A percentile compares a stretch with the other conserved stretches of the same genome.
These are phyloP conservation scores for Lagria hirta DNA, from an alignment of 2,888 invertebrate genomes.

Conservation along the genomic window DNA sequence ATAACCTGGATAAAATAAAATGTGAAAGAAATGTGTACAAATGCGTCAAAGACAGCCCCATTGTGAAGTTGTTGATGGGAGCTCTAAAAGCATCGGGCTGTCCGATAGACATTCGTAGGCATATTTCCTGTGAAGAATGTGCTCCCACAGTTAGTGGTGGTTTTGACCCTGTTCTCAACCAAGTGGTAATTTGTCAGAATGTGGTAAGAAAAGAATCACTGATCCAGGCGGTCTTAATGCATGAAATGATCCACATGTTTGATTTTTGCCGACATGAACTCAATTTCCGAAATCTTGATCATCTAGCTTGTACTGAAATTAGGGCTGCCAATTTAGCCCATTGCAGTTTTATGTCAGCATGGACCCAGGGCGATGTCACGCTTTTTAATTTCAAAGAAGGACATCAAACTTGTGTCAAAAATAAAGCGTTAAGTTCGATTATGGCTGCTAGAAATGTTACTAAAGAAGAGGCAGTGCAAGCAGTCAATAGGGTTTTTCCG, in stretches of 20 bases:
- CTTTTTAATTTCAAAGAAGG: constrained; percentile 69
- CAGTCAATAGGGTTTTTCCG: constrained; percentile 85
- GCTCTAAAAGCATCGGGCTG: constrained; percentile 81
- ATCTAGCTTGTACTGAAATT: constrained; percentile 94
- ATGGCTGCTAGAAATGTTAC: constrained; percentile 77
- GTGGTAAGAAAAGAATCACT: constrained; percentile 67
- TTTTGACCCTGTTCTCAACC: constrained; percentile 82
- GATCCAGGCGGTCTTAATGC: constrained; percentile 80
- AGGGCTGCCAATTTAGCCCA: constrained; percentile 92
- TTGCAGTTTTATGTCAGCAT: constrained; percentile 83
- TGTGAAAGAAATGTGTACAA: constrained; percentile 80
- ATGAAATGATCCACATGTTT: constrained; percentile 96
- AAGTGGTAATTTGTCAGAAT: constrained; percentile 92
- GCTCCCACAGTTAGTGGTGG: constrained; percentile 83
- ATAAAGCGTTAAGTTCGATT: constrained; percentile 82
- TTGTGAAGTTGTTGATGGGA: constrained; percentile 82
- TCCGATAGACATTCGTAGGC: constrained; percentile 79
- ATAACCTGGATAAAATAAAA: constrained; percentile 69
- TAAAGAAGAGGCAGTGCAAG: constrained; percentile 68
- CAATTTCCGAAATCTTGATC: constrained; percentile 86
- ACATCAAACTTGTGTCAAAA: constrained; percentile 89
- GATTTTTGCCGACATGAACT: constrained; percentile 88
- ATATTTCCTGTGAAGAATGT: constrained; percentile 92
- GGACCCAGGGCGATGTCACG: constrained; percentile 75
- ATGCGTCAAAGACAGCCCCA: constrained; percentile 74